Base-by-base conservation (phyloP, 2,888 invertebrate genomes). In the Panzeria rudis region DNA sequence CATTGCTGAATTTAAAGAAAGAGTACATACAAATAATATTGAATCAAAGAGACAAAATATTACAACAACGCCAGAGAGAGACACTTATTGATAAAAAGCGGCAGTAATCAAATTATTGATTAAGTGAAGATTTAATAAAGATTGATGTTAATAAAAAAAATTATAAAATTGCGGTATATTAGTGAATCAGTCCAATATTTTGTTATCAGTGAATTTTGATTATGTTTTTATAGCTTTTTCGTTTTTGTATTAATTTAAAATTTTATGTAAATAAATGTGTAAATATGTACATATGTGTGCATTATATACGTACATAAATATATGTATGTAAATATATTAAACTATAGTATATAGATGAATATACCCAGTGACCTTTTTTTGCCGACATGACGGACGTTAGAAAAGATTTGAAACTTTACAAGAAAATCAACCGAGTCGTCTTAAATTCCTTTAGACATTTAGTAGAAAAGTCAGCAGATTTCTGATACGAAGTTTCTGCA, bases 141-240 rank as follows among this genome's bases (percentile, higher is more conserved):
- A 50, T 54, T 25, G 7, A 29, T 29, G 20, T 52, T 23, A 56
- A 56, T 25, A 25, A 11, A 54, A 54, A 7, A 47, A 29, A 29
- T 29, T 2, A 29, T 29, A 2, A 5, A 29, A 29, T 29, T 29
- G 29, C 29, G 5, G 29, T 29, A 29, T 29, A 29, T 29, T 29
- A 29, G 29, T 29, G 29, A 29, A 29, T 5, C 2, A 29, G 29
- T 4, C 29, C 29, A 29, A 47, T 17, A 20, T 17, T 3, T 35
- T 59, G 44, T 59, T 72, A 72, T 72, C 71, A 72, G 44, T 20
- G 32, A 56, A 17, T 41, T 69, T 35, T 25, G 54, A 54, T 54
- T 52, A 68, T 20, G 25, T 41, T 41, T 41, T 15, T 29, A 44
- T 47, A 72, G 50, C 7, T 17, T 41, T 9, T 71, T 59, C 15